Evolutionary conservation across 2,797 vertebrate genomes (phyloP).

Genomic region (Rachycentron canadum): DNA sequence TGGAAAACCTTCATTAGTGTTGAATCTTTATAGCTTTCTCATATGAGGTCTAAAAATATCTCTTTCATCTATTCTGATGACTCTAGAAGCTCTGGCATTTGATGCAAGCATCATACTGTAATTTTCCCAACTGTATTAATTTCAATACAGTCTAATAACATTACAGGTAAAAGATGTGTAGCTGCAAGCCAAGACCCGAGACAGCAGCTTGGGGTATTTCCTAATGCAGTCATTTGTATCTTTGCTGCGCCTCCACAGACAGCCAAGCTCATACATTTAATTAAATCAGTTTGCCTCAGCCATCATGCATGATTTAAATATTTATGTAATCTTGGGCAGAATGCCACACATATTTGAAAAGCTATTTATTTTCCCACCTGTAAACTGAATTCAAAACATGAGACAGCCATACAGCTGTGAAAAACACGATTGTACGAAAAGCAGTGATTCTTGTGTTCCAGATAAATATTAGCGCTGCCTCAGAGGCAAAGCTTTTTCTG

Average conservation of each 20-base stretch:
- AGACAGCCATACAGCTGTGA: slow-evolving; percentile 19
- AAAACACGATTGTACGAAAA: slow-evolving; percentile 34
- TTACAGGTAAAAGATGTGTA: slow-evolving; percentile 43
- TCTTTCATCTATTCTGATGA: slow-evolving; percentile 18
- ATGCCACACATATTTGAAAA: slow-evolving; percentile 25
- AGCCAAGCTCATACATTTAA: slow-evolving; percentile 46
- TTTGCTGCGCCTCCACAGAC: slow-evolving; percentile 43
- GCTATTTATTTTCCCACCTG: slow-evolving; percentile 22
- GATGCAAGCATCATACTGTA: background rate
- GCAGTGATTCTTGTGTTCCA: slow-evolving; percentile 11
- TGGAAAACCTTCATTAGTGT: slow-evolving; percentile 36
- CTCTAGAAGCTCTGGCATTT: slow-evolving; percentile 34
- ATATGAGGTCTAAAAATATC: slow-evolving; percentile 32
- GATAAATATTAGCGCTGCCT: slow-evolving; percentile 19
- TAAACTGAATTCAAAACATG: slow-evolving; percentile 7
- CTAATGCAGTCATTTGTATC: slow-evolving; percentile 51
- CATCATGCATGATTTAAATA: slow-evolving; percentile 60
- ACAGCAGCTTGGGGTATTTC: slow-evolving; percentile 28
- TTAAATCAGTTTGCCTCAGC: slow-evolving; percentile 54
- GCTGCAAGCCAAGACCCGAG: slow-evolving; percentile 35
- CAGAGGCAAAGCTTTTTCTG: slow-evolving; percentile 27
- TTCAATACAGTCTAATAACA: slow-evolving; percentile 36
- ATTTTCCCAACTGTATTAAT: slow-evolving; percentile 38
- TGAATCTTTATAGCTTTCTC: slow-evolving; percentile 31
- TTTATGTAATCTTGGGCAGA: slow-evolving; percentile 36